Conservation (phyloP, 2,113 vertebrate species). For the Engystomops pustulosus region DNA sequence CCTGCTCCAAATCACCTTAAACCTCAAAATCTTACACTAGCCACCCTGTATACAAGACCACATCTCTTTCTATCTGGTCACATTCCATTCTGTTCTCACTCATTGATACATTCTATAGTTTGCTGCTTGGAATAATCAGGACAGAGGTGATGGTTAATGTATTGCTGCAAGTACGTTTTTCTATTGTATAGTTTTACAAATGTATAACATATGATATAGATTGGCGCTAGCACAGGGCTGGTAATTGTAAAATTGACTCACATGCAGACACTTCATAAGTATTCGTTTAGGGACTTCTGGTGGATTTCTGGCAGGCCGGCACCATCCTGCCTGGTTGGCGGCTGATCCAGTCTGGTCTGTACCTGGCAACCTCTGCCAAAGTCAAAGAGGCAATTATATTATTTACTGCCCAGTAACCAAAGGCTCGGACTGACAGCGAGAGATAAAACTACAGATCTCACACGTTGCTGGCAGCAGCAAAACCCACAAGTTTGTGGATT, state of each 20-base stretch:
- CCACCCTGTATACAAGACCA: too few species aligned
- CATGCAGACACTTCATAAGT: slow-evolving; percentile 32
- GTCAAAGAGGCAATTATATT: slow-evolving; percentile 31
- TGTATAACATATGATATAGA: slow-evolving; percentile 5
- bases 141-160: neutral
- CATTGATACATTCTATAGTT: neutral
- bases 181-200: neutral
- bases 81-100: neutral
- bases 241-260: slow-evolving; percentile 16
- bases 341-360: slow-evolving; percentile 28
- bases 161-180: neutral
- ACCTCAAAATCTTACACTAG: too few species aligned
- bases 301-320: slow-evolving; percentile 10
- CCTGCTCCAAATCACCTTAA: too few species aligned
- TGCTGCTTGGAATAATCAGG: neutral
- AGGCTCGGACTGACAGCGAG: slow-evolving; percentile 4
- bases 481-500: slow-evolving; percentile 42
- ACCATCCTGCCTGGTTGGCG: slow-evolving; percentile 14
- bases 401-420: slow-evolving; percentile 36
- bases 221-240: slow-evolving; percentile 9
- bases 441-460: slow-evolving; percentile 44
- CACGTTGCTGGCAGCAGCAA: slow-evolving; percentile 35
- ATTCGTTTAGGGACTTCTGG: slow-evolving; percentile 6
- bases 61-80: too few species aligned
- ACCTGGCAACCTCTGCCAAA: slow-evolving; percentile 22